These are phyloP conservation scores for Actenoides hombroni DNA, from an alignment of 2,113 vertebrate species.

Conservation along the genomic window DNA sequence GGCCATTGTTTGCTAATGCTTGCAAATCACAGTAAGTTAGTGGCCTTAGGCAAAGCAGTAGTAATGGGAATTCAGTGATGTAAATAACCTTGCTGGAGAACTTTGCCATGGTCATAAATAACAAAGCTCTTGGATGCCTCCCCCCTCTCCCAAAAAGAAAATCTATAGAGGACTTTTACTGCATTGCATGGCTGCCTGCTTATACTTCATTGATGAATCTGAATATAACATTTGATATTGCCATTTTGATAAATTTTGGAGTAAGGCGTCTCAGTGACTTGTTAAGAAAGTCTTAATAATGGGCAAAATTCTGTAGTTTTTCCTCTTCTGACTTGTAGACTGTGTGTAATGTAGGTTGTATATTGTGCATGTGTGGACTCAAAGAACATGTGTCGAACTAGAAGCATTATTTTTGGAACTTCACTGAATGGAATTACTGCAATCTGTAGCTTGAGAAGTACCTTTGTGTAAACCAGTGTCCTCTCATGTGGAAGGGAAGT, in stretches of 20 bases:
- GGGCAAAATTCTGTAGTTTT: background rate
- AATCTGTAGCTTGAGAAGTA: background rate
- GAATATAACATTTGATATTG: background rate
- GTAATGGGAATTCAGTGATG: background rate
- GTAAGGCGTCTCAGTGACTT: background rate
- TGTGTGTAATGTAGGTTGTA: background rate
- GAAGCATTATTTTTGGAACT: background rate
- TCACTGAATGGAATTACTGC: background rate
- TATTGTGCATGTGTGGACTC: background rate
- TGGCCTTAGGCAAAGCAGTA: conserved; percentile 9
- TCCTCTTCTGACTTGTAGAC: background rate
- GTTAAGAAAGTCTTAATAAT: background rate
- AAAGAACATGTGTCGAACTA: background rate
- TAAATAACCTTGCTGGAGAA: conserved; percentile 4
- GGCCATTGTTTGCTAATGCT: conserved; percentile 39
- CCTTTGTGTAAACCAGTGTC: background rate
- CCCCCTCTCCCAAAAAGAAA: background rate
- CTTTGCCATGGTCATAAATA: background rate
- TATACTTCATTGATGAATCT: background rate
- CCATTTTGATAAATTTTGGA: background rate
- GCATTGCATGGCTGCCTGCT: background rate
- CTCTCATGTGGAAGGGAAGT: background rate
- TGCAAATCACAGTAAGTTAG: conserved; percentile 2
- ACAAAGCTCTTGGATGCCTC: background rate
- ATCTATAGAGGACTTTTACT: background rate